These are phyloP conservation scores for Epicauta chinensis DNA, from an alignment of 1,140 invertebrate species.

Conservation along the genomic window DNA sequence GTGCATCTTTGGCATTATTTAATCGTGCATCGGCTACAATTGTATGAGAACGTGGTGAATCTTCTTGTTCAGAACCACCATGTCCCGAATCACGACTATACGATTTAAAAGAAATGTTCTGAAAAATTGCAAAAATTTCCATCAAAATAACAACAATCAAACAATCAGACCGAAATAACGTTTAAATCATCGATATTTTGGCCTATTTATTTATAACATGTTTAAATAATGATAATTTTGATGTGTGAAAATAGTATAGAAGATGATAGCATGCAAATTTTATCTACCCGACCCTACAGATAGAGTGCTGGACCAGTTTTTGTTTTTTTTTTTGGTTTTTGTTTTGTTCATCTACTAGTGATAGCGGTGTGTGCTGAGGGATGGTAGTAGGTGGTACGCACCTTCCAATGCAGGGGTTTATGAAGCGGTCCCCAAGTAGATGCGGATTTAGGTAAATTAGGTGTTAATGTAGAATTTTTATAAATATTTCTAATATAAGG, in stretches of 20 bases:
- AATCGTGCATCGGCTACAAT: slow-evolving; percentile 41
- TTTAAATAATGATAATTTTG: too few relatives aligned
- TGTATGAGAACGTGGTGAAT: slow-evolving; percentile 53
- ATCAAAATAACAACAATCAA: too few relatives aligned
- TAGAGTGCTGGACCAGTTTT: too few relatives aligned
- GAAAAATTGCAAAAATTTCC: slow-evolving; percentile 36
- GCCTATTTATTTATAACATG: too few relatives aligned
- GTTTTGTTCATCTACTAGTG: too few relatives aligned
- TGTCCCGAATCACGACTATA: slow-evolving; percentile 58
- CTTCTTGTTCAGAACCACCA: slow-evolving; percentile 58
- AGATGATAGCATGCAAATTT: too few relatives aligned
- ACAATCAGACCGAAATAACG: too few relatives aligned
- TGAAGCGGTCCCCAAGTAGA: slow-evolving; percentile 60
- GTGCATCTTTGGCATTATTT: slow-evolving; percentile 39
- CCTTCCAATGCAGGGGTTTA: slow-evolving; percentile 61
- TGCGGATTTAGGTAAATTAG: slow-evolving; percentile 58
- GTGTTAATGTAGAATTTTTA: slow-evolving; percentile 46
- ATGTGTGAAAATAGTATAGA: too few relatives aligned
- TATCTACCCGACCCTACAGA: too few relatives aligned
- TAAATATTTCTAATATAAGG: slow-evolving; percentile 53
- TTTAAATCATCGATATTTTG: too few relatives aligned
- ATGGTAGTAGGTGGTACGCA: slow-evolving; percentile 48
- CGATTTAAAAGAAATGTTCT: slow-evolving; percentile 69
- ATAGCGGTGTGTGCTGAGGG: slow-evolving; percentile 8
- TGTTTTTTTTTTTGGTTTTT: too few relatives aligned